Evolutionary conservation across 2,888 invertebrate species (phyloP).

Genomic region (Sinohyriopsis cumingii): DNA sequence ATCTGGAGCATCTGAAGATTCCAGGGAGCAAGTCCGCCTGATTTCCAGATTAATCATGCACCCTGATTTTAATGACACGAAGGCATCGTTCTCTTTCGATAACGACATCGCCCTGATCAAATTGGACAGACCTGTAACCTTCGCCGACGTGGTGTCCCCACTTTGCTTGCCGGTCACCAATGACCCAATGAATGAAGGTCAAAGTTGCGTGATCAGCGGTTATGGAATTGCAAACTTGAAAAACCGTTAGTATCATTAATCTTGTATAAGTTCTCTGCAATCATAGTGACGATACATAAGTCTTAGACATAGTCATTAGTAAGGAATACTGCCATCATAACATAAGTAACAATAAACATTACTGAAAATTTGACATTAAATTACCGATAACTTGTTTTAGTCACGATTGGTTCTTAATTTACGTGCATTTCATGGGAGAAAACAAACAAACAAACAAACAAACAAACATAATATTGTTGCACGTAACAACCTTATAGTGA

Average conservation of each 20-base stretch:
- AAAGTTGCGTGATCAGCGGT: constrained; percentile 32
- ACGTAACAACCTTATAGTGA: no score
- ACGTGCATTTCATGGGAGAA: no score
- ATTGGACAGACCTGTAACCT: constrained; percentile 25
- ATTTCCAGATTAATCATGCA: constrained; percentile 12
- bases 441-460: no score
- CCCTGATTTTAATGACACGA: constrained; percentile 8
- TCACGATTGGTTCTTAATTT: no score
- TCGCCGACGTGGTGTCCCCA: constrained; percentile 28
- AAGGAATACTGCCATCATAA: no score
- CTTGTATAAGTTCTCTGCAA: no score
- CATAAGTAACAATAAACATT: no score
- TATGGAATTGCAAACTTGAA: constrained; percentile 27
- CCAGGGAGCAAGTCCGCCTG: constrained; percentile 17
- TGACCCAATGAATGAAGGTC: constrained; percentile 9
- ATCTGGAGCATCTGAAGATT: constrained; percentile 10
- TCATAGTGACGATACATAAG: no score
- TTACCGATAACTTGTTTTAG: no score
- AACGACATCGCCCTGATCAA: constrained; percentile 41
- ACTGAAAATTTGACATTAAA: no score
- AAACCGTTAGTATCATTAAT: constrained; percentile 2
- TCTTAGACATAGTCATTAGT: no score
- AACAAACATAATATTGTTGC: no score
- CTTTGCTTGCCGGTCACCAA: constrained; percentile 28
- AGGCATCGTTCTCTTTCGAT: constrained; percentile 13